Base-by-base conservation (phyloP, 2,888 invertebrate species). In the Chrysopilus asiliformis region DNA sequence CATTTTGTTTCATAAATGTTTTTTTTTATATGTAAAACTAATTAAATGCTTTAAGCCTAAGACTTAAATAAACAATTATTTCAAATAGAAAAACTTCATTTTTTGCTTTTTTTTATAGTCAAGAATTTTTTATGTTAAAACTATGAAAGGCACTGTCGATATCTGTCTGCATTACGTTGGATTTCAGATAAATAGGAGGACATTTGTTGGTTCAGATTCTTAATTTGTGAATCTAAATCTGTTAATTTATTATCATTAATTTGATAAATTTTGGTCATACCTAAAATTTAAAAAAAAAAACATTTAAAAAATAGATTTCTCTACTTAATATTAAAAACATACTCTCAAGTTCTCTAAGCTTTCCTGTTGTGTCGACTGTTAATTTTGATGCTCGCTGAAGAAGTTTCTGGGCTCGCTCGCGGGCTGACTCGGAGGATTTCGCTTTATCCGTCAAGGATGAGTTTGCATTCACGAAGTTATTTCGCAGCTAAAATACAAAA, bases 301-400 rank as follows among this genome's bases (percentile, higher is more conserved):
- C 10, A 22, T 22, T 7, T 30, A 15, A 34, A 41, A 38, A 19
- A 38, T 25, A 16, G 18, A 32, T 31, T 22, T 20, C 20, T 29
- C 26, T 22, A 37, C 13, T 20, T 5, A n/a, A 12, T 6, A 30
- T 12, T 15, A 6, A 4, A 14, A 12, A n/a, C 18, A 10, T 64
- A 60, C 74, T 69, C 51, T 74, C 70, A 34, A 89, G 65, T 49
- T 79, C 76, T 48, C 75, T 76, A 16, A 81, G 65, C 56, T 84
- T 83, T 40, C 69, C 72, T 50, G 75, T 74, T 3, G 86, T 85
- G 45, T 77, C 79, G 40, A 79, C 79, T 2, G 87, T 86, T 15
- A 95, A 68, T 50, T 79, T 76, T 25, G 83, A 79, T 2, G 94
- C 93, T 43, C 81, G 71, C 47, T 79, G 76, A 37, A 85, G 67